Conservation (phyloP, 2,113 vertebrate species). For the Edolisoma coerulescens region DNA sequence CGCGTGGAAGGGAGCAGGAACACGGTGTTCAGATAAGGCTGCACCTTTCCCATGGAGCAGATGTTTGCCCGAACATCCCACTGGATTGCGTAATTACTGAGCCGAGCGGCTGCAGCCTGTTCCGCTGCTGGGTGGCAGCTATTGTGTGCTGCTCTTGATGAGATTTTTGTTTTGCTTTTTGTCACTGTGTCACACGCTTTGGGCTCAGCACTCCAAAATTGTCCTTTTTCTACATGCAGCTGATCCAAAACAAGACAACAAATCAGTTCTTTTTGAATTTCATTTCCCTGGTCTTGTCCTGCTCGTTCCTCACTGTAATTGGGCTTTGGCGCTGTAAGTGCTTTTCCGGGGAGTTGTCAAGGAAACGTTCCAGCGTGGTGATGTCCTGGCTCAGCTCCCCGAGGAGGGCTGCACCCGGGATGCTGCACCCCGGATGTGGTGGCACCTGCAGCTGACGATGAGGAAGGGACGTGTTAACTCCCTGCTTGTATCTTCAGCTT, state of each 20-base stretch:
- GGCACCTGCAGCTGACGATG: not conserved
- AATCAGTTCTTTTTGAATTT: slow-evolving; percentile 46
- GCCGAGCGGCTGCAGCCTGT: not conserved
- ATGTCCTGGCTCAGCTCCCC: not conserved
- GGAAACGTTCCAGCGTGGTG: not conserved
- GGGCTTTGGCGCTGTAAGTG: not conserved
- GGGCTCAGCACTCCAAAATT: not conserved
- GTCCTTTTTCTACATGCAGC: not conserved
- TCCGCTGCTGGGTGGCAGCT: not conserved
- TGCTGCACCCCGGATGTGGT: not conserved
- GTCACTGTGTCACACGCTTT: not conserved
- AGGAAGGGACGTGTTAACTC: not conserved
- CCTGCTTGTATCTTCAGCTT: not conserved
- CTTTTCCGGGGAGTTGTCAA: slow-evolving; percentile 23
- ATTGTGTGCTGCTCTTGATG: not conserved
- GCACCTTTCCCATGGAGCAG: slow-evolving; percentile 24
- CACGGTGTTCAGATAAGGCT: slow-evolving; percentile 14
- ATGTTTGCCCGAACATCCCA: not conserved
- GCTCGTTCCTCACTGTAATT: not conserved
- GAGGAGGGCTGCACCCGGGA: not conserved
- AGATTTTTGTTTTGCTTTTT: not conserved
- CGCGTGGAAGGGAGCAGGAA: not conserved
- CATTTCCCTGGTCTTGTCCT: slow-evolving; percentile 39
- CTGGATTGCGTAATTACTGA: slow-evolving; percentile 8
- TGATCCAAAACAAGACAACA: slow-evolving; percentile 26